Conservation (phyloP, 2,113 vertebrate species). For the Sigmodon hispidus region DNA sequence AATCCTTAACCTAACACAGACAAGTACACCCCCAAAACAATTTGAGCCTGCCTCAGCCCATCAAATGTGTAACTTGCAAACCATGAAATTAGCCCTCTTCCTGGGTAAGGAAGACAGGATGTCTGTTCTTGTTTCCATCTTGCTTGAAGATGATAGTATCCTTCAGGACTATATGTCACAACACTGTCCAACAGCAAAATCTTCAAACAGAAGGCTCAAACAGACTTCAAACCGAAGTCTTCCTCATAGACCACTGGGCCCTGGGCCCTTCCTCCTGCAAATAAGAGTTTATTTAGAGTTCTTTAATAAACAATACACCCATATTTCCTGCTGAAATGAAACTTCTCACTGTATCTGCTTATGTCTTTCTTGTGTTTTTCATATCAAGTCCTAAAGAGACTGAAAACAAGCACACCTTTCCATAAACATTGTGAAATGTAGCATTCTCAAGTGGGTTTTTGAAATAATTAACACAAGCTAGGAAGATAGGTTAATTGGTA, state of each 20-base stretch:
- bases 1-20: neutral
- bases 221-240: too few species aligned
- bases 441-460: neutral
- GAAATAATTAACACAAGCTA: neutral
- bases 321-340: neutral
- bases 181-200: neutral
- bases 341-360: slow-evolving; percentile 6
- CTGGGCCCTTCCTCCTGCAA: neutral
- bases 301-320: neutral
- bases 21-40: neutral
- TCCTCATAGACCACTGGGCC: neutral
- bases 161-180: neutral
- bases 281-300: neutral
- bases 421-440: neutral
- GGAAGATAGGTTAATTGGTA: neutral
- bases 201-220: neutral
- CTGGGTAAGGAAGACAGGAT: neutral
- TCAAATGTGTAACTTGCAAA: neutral
- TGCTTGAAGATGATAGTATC: neutral
- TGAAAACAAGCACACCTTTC: neutral
- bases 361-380: neutral
- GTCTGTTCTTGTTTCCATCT: neutral
- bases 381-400: neutral
- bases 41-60: neutral
- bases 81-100: neutral